Conservation (phyloP, 2,113 vertebrate genomes). For the Lanius collurio region DNA sequence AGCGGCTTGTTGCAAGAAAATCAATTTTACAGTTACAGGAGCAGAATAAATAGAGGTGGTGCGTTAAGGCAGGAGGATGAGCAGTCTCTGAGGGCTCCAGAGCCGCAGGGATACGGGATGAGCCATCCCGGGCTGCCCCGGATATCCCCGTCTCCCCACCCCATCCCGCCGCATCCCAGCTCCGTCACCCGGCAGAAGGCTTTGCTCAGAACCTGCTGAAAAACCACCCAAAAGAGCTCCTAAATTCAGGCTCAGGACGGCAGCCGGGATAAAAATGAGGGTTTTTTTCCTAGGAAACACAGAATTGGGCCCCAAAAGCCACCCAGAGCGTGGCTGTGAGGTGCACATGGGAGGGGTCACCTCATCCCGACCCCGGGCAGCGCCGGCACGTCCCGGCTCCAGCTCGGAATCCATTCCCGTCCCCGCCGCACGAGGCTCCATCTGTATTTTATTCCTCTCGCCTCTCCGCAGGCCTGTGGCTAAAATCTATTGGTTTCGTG, state of each 20-base stretch:
- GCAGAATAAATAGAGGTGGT: conserved; percentile 82
- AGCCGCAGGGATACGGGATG: background rate
- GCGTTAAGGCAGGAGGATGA: conserved; percentile 65
- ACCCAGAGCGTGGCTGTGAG: fast-evolving
- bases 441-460: background rate
- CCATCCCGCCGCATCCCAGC: background rate
- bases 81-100: background rate
- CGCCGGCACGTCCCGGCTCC: background rate
- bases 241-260: fast-evolving
- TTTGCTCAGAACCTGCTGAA: background rate
- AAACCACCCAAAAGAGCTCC: background rate
- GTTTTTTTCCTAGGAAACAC: fast-evolving
- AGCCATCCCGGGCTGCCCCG: background rate
- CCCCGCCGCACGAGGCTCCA: background rate
- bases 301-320: background rate
- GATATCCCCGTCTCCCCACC: background rate
- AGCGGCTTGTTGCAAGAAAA: conserved; percentile 77
- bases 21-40: conserved; percentile 85
- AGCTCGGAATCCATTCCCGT: background rate
- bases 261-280: background rate
- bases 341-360: background rate
- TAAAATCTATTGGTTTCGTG: conserved; percentile 15
- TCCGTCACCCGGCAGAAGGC: background rate
- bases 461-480: conserved; percentile 35
- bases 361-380: background rate